phyloP scores from a whole-genome alignment of 2,113 vertebrate species.

The Ciconia maguari region DNA sequence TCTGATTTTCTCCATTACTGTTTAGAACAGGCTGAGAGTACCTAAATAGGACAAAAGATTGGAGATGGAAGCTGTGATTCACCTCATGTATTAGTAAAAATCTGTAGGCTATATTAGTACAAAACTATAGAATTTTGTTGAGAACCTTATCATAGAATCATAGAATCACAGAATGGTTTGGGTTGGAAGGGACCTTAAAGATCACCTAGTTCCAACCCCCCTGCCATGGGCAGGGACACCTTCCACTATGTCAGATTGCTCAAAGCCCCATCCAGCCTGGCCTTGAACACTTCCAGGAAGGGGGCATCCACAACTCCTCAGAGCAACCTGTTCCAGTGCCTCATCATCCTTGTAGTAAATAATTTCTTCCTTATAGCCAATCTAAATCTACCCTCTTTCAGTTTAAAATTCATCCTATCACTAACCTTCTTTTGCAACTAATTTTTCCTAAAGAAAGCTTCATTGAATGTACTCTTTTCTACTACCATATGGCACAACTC shows the following conservation, averaged over 20 bases:
- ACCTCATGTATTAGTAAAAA: not conserved
- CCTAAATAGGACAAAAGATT: not conserved
- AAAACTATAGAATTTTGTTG: not conserved
- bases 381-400: not conserved
- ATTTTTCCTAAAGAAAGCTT: not conserved
- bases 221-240: not conserved
- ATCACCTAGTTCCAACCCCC: not conserved
- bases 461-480: not conserved
- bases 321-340: not conserved
- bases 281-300: not conserved
- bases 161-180: not conserved
- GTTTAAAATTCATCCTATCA: not conserved
- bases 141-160: not conserved
- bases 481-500: not conserved
- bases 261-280: not conserved
- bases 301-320: not conserved
- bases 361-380: not conserved
- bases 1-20: not conserved
- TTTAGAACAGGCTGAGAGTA: not conserved
- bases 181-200: not conserved
- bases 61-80: not conserved
- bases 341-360: not conserved
- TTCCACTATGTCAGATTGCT: not conserved
- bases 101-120: not conserved
- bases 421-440: not conserved